These are phyloP conservation scores for Macrotus californicus DNA, from an alignment of 2,113 vertebrate genomes.

Conservation along the genomic window DNA sequence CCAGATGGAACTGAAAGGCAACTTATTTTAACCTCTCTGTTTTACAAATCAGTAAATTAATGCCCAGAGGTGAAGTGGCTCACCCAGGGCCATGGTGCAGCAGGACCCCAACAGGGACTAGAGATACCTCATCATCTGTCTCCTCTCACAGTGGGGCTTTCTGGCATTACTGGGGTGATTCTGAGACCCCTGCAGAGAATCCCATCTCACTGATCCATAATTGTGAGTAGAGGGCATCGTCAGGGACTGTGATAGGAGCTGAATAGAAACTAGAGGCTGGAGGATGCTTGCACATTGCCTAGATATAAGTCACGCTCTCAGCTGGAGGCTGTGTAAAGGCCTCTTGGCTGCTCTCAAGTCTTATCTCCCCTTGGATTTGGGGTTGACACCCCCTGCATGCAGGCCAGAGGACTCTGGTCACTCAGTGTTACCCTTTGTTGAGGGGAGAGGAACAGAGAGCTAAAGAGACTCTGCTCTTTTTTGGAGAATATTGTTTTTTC, in stretches of 20 bases:
- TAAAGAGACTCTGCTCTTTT: background rate
- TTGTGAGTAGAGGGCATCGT: background rate
- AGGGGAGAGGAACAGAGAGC: background rate
- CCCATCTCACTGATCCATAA: background rate
- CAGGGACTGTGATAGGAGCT: background rate
- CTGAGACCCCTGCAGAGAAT: background rate
- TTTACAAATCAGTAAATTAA: background rate
- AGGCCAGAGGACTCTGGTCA: background rate
- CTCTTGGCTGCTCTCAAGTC: background rate
- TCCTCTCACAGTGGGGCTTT: background rate
- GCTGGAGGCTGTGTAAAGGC: background rate
- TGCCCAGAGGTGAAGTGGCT: background rate
- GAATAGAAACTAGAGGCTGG: background rate
- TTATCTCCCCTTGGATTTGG: background rate
- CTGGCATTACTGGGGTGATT: accelerated
- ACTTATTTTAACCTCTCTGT: background rate
- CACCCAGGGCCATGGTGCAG: background rate
- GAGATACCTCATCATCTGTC: background rate
- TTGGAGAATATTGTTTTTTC: slow-evolving; percentile 2
- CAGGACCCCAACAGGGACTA: background rate
- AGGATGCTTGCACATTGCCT: too few relatives aligned
- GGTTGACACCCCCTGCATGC: background rate
- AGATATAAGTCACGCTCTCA: background rate
- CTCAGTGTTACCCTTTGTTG: background rate
- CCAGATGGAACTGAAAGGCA: background rate